Conservation (phyloP, 2,113 vertebrate genomes). For the Platichthys flesus region DNA sequence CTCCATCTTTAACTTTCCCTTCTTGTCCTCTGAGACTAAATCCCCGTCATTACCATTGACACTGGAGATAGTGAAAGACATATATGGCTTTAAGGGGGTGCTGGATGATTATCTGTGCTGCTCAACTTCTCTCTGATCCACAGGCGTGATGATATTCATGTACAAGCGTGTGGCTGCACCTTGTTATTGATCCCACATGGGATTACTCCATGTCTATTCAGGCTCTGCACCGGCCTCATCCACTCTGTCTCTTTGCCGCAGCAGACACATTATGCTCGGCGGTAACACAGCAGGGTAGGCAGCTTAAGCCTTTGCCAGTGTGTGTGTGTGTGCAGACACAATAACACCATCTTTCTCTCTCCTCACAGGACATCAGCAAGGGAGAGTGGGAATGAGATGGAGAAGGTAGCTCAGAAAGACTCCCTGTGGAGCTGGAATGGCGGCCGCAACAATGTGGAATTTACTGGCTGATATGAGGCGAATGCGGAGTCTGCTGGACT, state of each 20-base stretch:
- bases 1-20: constrained; percentile 45
- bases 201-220: constrained; percentile 64
- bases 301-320: constrained; percentile 68
- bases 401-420: constrained; percentile 68
- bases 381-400: constrained; percentile 62
- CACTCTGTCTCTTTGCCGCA: constrained; percentile 70
- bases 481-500: constrained; percentile 77
- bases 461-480: constrained; percentile 76
- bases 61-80: constrained; percentile 54
- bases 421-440: constrained; percentile 70
- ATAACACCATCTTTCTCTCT: constrained; percentile 63
- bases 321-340: constrained; percentile 42
- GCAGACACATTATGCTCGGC: constrained; percentile 71
- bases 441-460: constrained; percentile 71
- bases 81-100: constrained; percentile 52
- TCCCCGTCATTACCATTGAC: constrained; percentile 56
- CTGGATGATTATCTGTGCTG: constrained; percentile 39
- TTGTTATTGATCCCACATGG: constrained; percentile 74
- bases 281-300: constrained; percentile 65
- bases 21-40: constrained; percentile 61
- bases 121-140: constrained; percentile 72
- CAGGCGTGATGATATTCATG: constrained; percentile 69
- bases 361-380: constrained; percentile 42
- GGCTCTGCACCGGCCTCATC: constrained; percentile 41
- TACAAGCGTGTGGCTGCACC: constrained; percentile 60